Evolutionary conservation across 35 echinoderm and acorn worm genomes (phyloP), one percentile per base, ranked within the genome.

Genomic region (Anneissia japonica): DNA sequence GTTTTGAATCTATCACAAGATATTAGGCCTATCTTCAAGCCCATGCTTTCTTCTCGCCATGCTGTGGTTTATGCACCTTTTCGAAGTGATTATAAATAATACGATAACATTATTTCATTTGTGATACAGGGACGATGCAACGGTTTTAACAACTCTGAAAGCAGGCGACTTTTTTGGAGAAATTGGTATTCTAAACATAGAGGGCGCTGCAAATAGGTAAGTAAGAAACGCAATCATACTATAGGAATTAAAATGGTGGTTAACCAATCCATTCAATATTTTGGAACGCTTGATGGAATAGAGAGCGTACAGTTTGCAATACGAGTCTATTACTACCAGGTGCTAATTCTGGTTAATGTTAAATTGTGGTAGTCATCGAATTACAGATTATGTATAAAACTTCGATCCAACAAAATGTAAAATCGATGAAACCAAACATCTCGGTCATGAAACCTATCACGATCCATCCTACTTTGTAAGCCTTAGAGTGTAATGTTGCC

Each of bases 141-240:
- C 36, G 5, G 83, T 93, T 33, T 73, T 93, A 19, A 84, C 87
- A 81, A 93, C 87, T 34, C 43, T 93, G 19, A 51, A 89, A 83
- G 73, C 82, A 0, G 91, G 91, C 4, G 91, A 93, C 33, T 93
- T 89, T 45, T 93, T 93, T 64, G 91, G 91, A 31, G 91, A 93
- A 46, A 89, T 89, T 33, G 91, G 91, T 35, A 78, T 93, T 16
- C 72, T 93, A 14, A 89, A 82, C 31, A 79, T 86, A 31, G 91
- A 82, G n/a, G 87, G 92, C 0, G 87, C 55, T 12, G 80, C 91
- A 29, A 93, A 93, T 41, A 89, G 87, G 91, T 93, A 89, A 86
- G 72, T 43, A 23, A 16, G 0, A 36, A 9, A 32, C 46, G 32
- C 5, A n/a, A n/a, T n/a, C n/a, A n/a, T n/a, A n/a, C n/a, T n/a